Evolutionary conservation across 2,797 vertebrate species (phyloP).

Genomic region (Meda fulgida): DNA sequence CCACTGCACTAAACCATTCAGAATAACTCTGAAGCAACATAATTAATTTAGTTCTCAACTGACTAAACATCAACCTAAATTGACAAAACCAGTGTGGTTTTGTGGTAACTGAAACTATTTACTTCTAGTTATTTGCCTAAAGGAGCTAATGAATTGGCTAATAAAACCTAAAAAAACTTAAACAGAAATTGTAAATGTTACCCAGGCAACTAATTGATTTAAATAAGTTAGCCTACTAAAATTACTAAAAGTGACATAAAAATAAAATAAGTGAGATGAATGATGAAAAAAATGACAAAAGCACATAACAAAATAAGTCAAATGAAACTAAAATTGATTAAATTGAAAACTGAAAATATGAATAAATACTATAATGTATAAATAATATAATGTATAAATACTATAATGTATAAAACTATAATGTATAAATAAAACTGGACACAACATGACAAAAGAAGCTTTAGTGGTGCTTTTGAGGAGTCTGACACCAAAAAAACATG

Average conservation of each 20-base stretch:
- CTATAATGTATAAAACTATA: too few relatives aligned
- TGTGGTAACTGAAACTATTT: neutral
- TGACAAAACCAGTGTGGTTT: neutral
- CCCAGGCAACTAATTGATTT: neutral
- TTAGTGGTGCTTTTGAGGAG: constrained; percentile 45
- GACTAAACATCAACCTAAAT: neutral
- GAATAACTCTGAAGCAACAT: neutral
- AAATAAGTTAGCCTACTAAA: neutral
- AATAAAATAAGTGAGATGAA: neutral
- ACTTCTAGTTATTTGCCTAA: neutral
- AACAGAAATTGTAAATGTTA: neutral
- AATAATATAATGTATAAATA: too few relatives aligned
- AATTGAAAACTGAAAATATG: neutral
- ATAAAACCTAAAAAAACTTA: neutral
- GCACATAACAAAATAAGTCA: neutral
- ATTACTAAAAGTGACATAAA: neutral
- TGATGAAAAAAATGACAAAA: neutral
- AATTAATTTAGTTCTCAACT: neutral
- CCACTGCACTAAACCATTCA: neutral
- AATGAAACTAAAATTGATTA: neutral
- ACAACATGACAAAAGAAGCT: constrained; percentile 19
- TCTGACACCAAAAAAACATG: constrained; percentile 46
- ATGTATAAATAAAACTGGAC: neutral
- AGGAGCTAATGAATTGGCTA: neutral
- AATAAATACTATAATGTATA: neutral